A percentile compares a stretch with the other conserved stretches of the same genome.
Evolutionary conservation across 2,888 invertebrate species (phyloP).

Genomic region (Tanypteryx hageni): DNA sequence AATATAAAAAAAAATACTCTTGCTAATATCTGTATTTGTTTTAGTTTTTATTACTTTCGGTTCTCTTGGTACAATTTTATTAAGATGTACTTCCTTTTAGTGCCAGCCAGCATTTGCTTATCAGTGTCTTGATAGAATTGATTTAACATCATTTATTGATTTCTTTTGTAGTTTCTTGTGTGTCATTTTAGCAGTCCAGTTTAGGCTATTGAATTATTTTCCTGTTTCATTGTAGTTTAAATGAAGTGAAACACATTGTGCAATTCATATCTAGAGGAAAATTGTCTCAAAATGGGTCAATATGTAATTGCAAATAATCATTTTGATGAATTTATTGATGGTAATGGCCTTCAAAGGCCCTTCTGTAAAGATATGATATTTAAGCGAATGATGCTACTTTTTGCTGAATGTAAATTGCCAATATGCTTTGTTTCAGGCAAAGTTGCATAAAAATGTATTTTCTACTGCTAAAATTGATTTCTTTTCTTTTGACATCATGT

Average conservation of each 20-base stretch:
- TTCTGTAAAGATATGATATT: not conserved
- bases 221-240: not conserved
- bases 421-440: not conserved
- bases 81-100: not conserved
- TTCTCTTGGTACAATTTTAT: not conserved
- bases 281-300: not conserved
- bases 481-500: conserved; percentile 4
- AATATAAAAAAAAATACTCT: not conserved
- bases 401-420: not conserved
- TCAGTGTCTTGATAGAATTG: too few species aligned
- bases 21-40: not conserved
- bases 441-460: not conserved
- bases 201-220: not conserved
- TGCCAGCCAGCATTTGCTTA: not conserved
- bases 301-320: not conserved
- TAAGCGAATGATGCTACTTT: not conserved
- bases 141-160: too few species aligned
- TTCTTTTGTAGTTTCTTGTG: too few species aligned
- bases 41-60: not conserved
- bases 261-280: not conserved
- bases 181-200: not conserved
- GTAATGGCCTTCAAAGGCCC: not conserved
- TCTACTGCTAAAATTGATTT: not conserved
- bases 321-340: not conserved
- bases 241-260: not conserved